Base-by-base conservation (phyloP, 2,888 invertebrate species). In the Xylota sylvarum region DNA sequence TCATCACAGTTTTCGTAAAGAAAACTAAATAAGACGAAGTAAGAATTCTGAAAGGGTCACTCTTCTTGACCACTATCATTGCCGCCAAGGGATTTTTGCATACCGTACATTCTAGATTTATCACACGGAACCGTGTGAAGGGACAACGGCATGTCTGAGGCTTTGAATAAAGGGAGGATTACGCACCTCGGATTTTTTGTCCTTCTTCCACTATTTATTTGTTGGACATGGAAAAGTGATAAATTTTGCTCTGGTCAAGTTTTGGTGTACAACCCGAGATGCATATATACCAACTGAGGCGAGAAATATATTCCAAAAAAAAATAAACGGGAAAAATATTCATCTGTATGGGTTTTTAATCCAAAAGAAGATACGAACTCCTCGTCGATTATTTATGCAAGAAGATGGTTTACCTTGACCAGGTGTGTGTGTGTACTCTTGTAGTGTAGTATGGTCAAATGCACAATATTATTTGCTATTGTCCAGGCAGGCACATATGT, bases 381-480 rank as follows among this genome's bases (percentile, higher is more conserved):
- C 65, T 77, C 78, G 82, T 64, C 76, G 87, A 87, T 87, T 83
- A 87, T 87, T 87, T 87, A 87, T 87, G 82, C 87, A 83, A 86
- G 12, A 10, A 58, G 58, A 81, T 65, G 55, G 77, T 52, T 35
- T 78, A 23, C 46, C 17, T 46, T 78, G 78, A 83, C 87, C 87
- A 83, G 87, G 83, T 83, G 87, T 78, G 74, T 60, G 52, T 50
- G 37, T 56, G 65, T 65, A 50, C 55, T 55, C 9, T 35, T 32
- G 64, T 52, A 37, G 37, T 40, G 27, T n/a, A 50, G 35, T 64
- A 76, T 65, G 40, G 65, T 65, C 56, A 64, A 56, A 67, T 64
- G 65, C 67, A 73, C 50, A 73, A 72, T 64, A 32, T 64, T 46
- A 43, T 76, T 55, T 72, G 43, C 73, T 74, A 48, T 76, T 76